Evolutionary conservation across 35 echinoderm and acorn worm species (phyloP).

Genomic region (Eucidaris tribuloides): DNA sequence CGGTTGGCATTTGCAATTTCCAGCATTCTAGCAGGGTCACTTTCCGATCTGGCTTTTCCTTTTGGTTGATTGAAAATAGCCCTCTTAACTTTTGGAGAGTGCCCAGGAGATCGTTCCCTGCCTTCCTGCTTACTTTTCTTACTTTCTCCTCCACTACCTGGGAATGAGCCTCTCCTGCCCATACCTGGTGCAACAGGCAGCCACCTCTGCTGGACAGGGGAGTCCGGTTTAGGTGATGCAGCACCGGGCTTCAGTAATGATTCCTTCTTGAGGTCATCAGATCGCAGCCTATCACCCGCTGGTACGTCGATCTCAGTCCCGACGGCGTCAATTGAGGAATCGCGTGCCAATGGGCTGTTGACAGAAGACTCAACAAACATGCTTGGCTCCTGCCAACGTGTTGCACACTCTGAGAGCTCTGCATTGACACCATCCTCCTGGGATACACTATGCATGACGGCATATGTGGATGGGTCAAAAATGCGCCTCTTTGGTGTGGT

Average conservation of each 20-base stretch:
- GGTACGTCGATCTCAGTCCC: constrained; percentile 23
- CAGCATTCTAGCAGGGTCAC: constrained; percentile 11
- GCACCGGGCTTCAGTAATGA: not conserved
- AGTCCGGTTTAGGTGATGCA: no score
- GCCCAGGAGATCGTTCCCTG: not conserved
- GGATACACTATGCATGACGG: constrained; percentile 73
- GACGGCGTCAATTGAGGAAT: constrained; percentile 31
- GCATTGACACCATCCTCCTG: constrained; percentile 55
- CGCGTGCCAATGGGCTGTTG: constrained; percentile 17
- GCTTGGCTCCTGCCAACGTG: constrained; percentile 73
- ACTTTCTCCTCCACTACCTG: not conserved
- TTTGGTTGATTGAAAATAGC: not conserved
- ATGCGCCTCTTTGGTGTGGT: constrained; percentile 15
- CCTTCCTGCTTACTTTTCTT: not conserved
- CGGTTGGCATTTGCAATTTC: constrained; percentile 8
- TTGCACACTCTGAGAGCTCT: constrained; percentile 83
- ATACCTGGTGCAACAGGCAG: not conserved
- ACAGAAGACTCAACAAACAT: constrained; percentile 56
- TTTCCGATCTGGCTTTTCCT: constrained; percentile 24
- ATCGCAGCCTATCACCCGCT: not conserved
- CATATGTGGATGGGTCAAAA: constrained; percentile 73
- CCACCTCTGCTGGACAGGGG: not conserved
- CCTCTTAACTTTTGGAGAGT: constrained; percentile 1
- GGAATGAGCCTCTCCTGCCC: constrained; percentile 6
- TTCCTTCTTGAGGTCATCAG: not conserved